Evolutionary conservation across 2,797 vertebrate genomes (phyloP).

Genomic region (Tenualosa ilisha): DNA sequence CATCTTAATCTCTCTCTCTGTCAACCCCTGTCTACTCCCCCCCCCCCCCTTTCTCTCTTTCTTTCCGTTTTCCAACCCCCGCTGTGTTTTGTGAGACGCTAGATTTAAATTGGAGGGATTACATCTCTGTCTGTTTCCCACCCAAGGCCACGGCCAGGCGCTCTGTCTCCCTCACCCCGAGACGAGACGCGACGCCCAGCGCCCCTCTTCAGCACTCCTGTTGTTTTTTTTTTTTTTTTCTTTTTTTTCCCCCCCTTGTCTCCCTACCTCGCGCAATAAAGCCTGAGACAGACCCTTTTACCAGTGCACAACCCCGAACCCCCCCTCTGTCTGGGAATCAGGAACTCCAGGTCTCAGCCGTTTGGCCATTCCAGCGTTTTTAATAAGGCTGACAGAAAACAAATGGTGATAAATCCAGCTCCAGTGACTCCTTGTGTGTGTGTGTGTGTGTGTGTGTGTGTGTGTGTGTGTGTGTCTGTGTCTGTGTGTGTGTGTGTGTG

Average conservation of each 20-base stretch:
- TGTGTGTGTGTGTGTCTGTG: conserved; percentile 26
- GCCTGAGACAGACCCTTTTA: conserved; percentile 35
- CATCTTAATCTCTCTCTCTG: no score
- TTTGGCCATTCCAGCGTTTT: conserved; percentile 42
- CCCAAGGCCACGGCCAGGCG: conserved; percentile 25
- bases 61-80: neutral
- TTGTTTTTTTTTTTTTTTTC: conserved; percentile 10
- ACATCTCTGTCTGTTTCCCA: conserved; percentile 26
- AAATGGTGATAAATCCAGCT: conserved; percentile 40
- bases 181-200: no score
- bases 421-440: conserved; percentile 7
- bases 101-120: conserved; percentile 39
- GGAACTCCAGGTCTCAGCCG: conserved; percentile 34
- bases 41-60: neutral
- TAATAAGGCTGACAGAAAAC: conserved; percentile 43
- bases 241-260: conserved; percentile 31
- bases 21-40: neutral
- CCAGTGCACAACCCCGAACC: conserved; percentile 37
- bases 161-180: conserved; percentile 17
- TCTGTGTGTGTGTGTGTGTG: conserved; percentile 24
- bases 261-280: conserved; percentile 50
- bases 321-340: conserved; percentile 37
- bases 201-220: neutral
- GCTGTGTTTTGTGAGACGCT: neutral
- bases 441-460: conserved; percentile 30